phyloP scores from a whole-genome alignment of 2,888 invertebrate species.

The Acronicta alni region DNA sequence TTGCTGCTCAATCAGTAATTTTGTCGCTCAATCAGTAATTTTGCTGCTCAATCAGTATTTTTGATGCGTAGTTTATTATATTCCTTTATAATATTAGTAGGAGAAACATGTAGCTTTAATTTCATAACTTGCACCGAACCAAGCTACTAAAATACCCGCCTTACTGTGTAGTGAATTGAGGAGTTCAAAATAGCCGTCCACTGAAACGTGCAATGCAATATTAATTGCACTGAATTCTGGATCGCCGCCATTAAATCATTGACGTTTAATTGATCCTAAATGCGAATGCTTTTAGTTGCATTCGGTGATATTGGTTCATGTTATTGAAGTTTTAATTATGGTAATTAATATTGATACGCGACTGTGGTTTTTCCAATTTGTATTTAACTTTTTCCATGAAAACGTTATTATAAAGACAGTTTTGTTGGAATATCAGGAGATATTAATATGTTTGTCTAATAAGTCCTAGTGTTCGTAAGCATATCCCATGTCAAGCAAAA shows the following conservation, averaged over 20 bases:
- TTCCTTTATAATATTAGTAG: too few species aligned
- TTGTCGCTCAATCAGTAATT: too few species aligned
- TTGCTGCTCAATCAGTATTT: too few species aligned
- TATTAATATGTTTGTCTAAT: too few species aligned
- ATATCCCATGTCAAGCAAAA: too few species aligned
- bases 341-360: constrained; percentile 14
- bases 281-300: constrained; percentile 56
- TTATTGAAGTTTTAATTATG: constrained; percentile 36
- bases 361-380: constrained; percentile 9
- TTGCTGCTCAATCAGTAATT: too few species aligned
- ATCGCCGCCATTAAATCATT: constrained; percentile 60
- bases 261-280: constrained; percentile 57
- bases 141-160: constrained; percentile 45
- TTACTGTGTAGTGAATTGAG: constrained; percentile 50
- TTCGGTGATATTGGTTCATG: constrained; percentile 34
- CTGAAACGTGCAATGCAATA: constrained; percentile 57
- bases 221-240: constrained; percentile 63
- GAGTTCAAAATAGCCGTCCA: constrained; percentile 55
- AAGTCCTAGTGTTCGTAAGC: too few species aligned
- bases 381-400: neutral
- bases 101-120: too few species aligned
- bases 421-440: too few species aligned
- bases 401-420: neutral
- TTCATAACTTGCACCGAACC: constrained; percentile 41
- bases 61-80: too few species aligned